Conservation (phyloP, 2,888 invertebrate species). For the Conistra vaccinii region DNA sequence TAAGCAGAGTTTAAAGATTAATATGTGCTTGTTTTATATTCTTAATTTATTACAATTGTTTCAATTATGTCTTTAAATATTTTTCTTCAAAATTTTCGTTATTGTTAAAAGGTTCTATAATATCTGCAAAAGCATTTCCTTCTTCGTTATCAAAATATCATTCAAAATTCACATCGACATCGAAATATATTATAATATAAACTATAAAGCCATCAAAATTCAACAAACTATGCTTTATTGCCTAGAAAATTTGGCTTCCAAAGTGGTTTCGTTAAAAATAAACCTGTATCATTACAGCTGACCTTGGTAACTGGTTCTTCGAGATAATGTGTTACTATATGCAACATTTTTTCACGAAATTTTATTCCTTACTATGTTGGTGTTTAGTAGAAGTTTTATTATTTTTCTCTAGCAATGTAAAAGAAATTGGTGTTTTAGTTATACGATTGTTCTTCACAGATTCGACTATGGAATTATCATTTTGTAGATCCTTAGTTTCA, state of each 20-base stretch:
- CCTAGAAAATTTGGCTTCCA: conserved; percentile 67
- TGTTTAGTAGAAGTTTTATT: not conserved
- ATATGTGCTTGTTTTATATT: not conserved
- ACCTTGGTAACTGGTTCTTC: conserved; percentile 66
- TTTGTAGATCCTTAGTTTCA: not conserved
- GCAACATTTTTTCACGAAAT: conserved; percentile 63
- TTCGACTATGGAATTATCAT: not conserved
- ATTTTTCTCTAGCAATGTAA: not conserved
- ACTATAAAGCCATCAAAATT: conserved; percentile 58
- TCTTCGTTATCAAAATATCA: not conserved
- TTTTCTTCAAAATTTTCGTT: not conserved
- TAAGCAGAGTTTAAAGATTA: too few species aligned
- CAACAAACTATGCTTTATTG: conserved; percentile 66
- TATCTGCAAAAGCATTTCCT: not conserved
- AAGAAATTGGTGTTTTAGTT: not conserved
- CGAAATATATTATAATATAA: conserved; percentile 29
- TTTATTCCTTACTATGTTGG: conserved; percentile 38
- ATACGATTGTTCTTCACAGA: not conserved
- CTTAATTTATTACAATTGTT: too few species aligned
- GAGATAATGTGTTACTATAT: conserved; percentile 64
- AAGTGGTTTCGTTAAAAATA: conserved; percentile 67
- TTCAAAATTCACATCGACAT: conserved; percentile 20
- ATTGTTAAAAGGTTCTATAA: not conserved
- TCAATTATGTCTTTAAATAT: not conserved
- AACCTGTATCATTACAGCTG: conserved; percentile 63